Evolutionary conservation across 1,140 invertebrate species (phyloP).

Genomic region (Aphidius ervi): DNA sequence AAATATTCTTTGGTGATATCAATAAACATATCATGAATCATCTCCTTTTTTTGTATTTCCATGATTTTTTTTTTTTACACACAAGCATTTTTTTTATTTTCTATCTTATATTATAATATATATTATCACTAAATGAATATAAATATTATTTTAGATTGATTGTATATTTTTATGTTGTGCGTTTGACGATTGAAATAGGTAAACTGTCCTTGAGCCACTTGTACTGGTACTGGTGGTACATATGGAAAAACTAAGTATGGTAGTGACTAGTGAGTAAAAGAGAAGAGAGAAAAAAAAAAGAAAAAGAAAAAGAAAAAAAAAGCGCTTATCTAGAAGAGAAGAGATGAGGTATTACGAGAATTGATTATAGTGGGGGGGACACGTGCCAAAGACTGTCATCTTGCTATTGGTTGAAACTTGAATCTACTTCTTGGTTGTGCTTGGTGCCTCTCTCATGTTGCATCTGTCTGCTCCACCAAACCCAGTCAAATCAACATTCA

Average conservation of each 20-base stretch:
- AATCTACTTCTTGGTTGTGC: slow-evolving; percentile 12
- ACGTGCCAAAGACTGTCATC: slow-evolving; percentile 31
- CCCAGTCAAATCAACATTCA: neutral
- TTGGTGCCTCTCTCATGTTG: slow-evolving; percentile 23
- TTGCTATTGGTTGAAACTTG: slow-evolving; percentile 29
- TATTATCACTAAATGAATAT: too few species aligned
- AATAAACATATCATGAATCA: slow-evolving; percentile 2
- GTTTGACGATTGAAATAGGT: too few species aligned
- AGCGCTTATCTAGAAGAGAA: slow-evolving; percentile 9
- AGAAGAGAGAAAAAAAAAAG: too few species aligned
- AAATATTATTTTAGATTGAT: too few species aligned
- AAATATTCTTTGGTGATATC: slow-evolving; percentile 1
- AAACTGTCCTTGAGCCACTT: slow-evolving; percentile 43
- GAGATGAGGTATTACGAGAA: neutral
- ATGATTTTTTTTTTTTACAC: slow-evolving; percentile 4
- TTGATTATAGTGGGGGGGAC: slow-evolving; percentile 24
- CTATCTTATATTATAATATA: too few species aligned
- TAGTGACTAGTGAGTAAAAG: too few species aligned
- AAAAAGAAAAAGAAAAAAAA: too few species aligned
- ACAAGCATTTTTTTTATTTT: neutral
- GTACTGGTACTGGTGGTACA: slow-evolving; percentile 12
- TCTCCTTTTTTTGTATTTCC: slow-evolving; percentile 5
- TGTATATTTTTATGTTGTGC: too few species aligned
- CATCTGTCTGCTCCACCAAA: slow-evolving; percentile 27
- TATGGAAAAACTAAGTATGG: too few species aligned